These are phyloP conservation scores for Urosaurus nigricauda DNA, from an alignment of 2,797 vertebrate species.

Conservation along the genomic window DNA sequence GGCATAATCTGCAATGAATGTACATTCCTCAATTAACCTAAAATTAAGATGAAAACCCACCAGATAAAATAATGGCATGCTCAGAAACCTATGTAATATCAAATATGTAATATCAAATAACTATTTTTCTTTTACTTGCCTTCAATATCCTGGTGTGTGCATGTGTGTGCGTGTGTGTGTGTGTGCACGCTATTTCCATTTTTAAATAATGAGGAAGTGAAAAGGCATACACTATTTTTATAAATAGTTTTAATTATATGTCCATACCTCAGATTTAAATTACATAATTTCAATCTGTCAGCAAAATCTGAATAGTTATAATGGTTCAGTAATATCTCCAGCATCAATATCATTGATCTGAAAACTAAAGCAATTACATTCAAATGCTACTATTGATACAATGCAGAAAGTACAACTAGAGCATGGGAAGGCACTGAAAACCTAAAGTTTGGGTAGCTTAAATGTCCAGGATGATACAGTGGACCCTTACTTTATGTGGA, in stretches of 20 bases:
- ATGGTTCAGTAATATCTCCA: not conserved
- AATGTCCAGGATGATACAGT: not conserved
- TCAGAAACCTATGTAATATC: slow-evolving; percentile 60
- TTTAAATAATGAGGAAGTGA: not conserved
- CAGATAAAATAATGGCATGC: slow-evolving; percentile 38
- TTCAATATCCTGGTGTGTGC: not conserved
- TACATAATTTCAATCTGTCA: not conserved
- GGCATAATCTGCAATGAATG: not conserved
- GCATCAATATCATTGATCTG: not conserved
- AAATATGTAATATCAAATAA: slow-evolving; percentile 58
- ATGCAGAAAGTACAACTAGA: not conserved
- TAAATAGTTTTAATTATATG: not conserved
- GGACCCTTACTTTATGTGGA: no score
- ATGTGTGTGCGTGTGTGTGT: not conserved
- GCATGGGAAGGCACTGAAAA: not conserved
- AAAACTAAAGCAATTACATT: not conserved
- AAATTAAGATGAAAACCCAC: slow-evolving; percentile 59
- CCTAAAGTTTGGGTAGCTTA: not conserved
- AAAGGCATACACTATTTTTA: not conserved
- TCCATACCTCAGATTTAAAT: not conserved
- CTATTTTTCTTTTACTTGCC: slow-evolving; percentile 8
- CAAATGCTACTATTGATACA: not conserved
- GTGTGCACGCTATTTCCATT: not conserved
- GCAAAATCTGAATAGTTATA: not conserved
- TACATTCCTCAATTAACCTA: slow-evolving; percentile 1